A percentile compares a stretch with the other conserved stretches of the same genome.
phyloP scores from a whole-genome alignment of 92 coral and sea anemone species.

The Micromussa lordhowensis region DNA sequence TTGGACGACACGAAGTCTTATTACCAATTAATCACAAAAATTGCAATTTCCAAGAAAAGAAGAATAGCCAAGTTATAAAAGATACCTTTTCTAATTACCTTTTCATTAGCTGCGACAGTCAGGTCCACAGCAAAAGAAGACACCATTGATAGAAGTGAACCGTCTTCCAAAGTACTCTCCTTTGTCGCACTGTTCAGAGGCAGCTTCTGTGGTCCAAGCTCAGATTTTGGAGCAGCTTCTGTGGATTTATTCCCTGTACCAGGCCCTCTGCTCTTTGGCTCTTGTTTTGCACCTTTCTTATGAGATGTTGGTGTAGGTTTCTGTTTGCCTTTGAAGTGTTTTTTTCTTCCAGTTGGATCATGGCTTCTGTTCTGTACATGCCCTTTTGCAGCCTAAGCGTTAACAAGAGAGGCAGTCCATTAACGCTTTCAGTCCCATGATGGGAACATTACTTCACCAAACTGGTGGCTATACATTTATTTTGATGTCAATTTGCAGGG shows the following conservation, averaged over 20 bases:
- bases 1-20: too few species aligned
- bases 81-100: conserved; percentile 72
- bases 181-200: neutral
- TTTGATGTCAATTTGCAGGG: too few species aligned
- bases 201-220: neutral
- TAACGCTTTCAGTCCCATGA: too few species aligned
- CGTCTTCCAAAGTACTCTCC: conserved; percentile 4
- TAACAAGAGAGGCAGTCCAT: neutral
- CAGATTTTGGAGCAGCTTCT: neutral
- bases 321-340: neutral
- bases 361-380: neutral
- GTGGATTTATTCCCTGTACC: neutral
- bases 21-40: too few species aligned
- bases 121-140: conserved; percentile 69
- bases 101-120: conserved; percentile 91
- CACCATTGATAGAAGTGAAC: conserved; percentile 64
- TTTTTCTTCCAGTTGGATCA: neutral
- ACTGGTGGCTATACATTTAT: neutral
- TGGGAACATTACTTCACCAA: neutral
- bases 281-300: neutral
- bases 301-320: neutral
- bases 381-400: neutral
- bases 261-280: neutral
- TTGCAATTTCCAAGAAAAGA: too few species aligned
- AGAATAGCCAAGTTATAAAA: too few species aligned